A percentile compares a stretch with the other conserved stretches of the same genome.
Conservation (phyloP, 2,888 invertebrate species). For the Heteropelma amictum region DNA sequence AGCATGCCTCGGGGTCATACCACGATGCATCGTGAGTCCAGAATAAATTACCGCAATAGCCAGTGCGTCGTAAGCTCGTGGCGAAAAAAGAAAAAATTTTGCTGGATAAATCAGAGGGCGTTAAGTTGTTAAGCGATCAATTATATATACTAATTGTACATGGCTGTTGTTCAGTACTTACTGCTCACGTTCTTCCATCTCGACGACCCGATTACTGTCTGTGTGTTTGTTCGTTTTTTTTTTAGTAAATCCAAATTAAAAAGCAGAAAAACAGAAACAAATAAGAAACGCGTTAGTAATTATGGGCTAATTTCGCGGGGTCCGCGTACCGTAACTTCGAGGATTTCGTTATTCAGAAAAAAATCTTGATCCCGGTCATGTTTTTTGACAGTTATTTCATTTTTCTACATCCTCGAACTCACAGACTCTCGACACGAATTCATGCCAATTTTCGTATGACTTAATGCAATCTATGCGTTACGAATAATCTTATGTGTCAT, state of each 20-base stretch:
- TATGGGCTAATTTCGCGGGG: constrained; percentile 44
- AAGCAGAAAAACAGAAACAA: constrained; percentile 79
- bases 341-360: background rate
- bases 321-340: constrained; percentile 30
- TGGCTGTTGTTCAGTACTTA: constrained; percentile 80
- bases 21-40: background rate
- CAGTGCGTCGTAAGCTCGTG: constrained; percentile 1
- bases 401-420: constrained; percentile 40
- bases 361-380: too few relatives aligned
- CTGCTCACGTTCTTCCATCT: constrained; percentile 91
- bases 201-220: constrained; percentile 88
- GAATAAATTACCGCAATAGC: too few relatives aligned
- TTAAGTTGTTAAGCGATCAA: background rate
- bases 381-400: constrained; percentile 4
- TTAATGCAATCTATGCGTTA: constrained; percentile 54
- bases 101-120: background rate
- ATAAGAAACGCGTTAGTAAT: constrained; percentile 77
- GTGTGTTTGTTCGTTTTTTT: constrained; percentile 77
- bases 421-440: constrained; percentile 21
- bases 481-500: constrained; percentile 31
- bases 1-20: background rate
- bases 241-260: constrained; percentile 79
- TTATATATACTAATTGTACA: constrained; percentile 47
- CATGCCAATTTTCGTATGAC: constrained; percentile 43
- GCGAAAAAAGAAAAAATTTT: constrained; percentile 32